Conservation (phyloP, 2,797 vertebrate species). For the Cryptoblepharus egeriae region DNA sequence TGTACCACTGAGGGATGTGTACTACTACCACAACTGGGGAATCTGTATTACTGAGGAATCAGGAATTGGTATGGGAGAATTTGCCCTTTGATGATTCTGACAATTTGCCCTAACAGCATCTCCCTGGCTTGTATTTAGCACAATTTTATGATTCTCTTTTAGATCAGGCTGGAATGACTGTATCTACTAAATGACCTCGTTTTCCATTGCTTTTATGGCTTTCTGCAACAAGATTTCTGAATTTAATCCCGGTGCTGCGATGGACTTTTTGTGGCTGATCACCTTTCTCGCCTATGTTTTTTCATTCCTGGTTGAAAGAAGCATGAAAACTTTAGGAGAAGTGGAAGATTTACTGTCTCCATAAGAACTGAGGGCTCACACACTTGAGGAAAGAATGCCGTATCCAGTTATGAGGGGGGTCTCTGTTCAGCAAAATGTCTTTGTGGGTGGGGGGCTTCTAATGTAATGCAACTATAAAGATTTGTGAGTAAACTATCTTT, state of each 20-base stretch:
- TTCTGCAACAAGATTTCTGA: neutral
- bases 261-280: neutral
- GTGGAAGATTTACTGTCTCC: neutral
- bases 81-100: no score
- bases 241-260: constrained; percentile 13
- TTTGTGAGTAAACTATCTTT: no score
- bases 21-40: no score
- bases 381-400: neutral
- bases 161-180: neutral
- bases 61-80: no score
- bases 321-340: neutral
- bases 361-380: neutral
- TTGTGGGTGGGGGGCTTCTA: no score
- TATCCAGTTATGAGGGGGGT: no score
- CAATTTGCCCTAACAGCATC: no score
- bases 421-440: no score
- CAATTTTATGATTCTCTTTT: neutral
- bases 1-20: no score
- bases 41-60: no score
- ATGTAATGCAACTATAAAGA: no score
- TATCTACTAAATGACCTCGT: neutral
- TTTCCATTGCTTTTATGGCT: neutral
- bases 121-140: no score
- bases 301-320: neutral
- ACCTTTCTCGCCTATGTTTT: constrained; percentile 14